Base-by-base conservation (phyloP, 2,797 vertebrate genomes). In the Balearica regulorum region DNA sequence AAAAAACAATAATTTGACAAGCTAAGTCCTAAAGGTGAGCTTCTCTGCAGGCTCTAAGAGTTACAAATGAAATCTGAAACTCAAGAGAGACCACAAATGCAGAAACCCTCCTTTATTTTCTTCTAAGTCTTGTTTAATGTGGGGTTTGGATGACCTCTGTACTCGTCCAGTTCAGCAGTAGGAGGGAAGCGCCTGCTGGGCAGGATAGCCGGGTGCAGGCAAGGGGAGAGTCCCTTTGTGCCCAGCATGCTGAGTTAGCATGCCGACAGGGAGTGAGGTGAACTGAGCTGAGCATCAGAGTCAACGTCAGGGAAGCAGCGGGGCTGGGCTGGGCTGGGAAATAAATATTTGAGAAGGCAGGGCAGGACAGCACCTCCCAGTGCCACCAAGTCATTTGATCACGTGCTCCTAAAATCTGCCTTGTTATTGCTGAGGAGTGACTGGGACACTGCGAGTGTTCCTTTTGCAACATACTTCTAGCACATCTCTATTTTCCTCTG, bases 291-390 rank as follows among this genome's bases (percentile, higher is more conserved):
- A 72, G 39, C 46, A 41, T 31, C 49, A 51, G 68, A 73, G 14
- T 5, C 1, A 0, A 9, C 37, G 11, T 9, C 51, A 60, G 26
- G 44, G 24, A 71, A 89, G 61, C 28, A 77, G 35, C 5, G 0
- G 0, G 14, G 20, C 3, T 0, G 1, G 24, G 20, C 3, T 0
- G 1, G 24, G 22, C 16, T 58, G 2, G 49, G 44, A 46, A 89
- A 48, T 13, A 77, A 77, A n/a, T 2, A 37, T 37, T 37, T 37
- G n/a, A 37, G 60, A 86, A 68, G 28, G 16, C 29, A 86, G n/a
- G 35, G 24, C 18, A 78, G 39, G 79, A 68, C 21, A 55, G 25
- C 25, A 87, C 6, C 35, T 81, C 15, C 26, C 49, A 71, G 41
- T 35, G 51, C 16, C 39, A n/a, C 41, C 31, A 61, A 61, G 37